Percentiles rank a stretch among this genome's conserved stretches.
Evolutionary conservation across 2,888 invertebrate species (phyloP).

Genomic region (Drosophila trichaetosa): DNA sequence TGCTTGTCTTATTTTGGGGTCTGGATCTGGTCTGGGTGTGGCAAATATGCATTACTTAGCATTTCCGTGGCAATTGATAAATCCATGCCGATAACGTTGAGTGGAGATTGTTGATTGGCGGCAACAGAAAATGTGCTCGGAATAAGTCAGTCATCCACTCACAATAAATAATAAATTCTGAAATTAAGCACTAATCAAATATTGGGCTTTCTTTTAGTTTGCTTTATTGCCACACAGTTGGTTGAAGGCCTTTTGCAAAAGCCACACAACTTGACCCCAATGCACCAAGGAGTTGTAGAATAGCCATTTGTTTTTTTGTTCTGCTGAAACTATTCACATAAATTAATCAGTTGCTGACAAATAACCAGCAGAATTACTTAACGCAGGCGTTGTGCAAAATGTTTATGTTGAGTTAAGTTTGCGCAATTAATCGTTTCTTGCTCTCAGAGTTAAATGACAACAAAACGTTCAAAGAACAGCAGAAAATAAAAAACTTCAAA

Average conservation of each 20-base stretch:
- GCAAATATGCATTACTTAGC: conserved; percentile 60
- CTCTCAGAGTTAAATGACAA: conserved; percentile 45
- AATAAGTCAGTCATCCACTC: conserved; percentile 16
- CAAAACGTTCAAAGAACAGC: conserved; percentile 47
- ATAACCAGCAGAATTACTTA: conserved; percentile 78
- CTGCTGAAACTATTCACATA: conserved; percentile 47
- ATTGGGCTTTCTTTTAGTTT: conserved; percentile 35
- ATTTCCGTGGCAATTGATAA: conserved; percentile 71
- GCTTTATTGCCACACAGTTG: neutral
- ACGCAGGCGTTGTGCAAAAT: conserved; percentile 31
- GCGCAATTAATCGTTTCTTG: conserved; percentile 72
- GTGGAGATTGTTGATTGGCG: conserved; percentile 72
- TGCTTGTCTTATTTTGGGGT: conserved; percentile 25
- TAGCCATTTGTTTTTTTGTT: conserved; percentile 11
- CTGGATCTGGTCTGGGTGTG: conserved; percentile 62
- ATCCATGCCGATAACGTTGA: conserved; percentile 54
- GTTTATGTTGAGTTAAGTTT: conserved; percentile 54
- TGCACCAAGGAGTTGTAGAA: conserved; percentile 13
- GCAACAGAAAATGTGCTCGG: conserved; percentile 20
- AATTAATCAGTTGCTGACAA: conserved; percentile 76
- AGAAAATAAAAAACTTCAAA: neutral
- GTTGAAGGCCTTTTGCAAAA: conserved; percentile 24
- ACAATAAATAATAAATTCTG: conserved; percentile 18
- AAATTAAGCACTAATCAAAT: conserved; percentile 2
- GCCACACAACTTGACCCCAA: conserved; percentile 29